Evolutionary conservation across 1,140 invertebrate genomes (phyloP), one percentile per base, ranked within the genome.

Genomic region (Leptinotarsa texana): DNA sequence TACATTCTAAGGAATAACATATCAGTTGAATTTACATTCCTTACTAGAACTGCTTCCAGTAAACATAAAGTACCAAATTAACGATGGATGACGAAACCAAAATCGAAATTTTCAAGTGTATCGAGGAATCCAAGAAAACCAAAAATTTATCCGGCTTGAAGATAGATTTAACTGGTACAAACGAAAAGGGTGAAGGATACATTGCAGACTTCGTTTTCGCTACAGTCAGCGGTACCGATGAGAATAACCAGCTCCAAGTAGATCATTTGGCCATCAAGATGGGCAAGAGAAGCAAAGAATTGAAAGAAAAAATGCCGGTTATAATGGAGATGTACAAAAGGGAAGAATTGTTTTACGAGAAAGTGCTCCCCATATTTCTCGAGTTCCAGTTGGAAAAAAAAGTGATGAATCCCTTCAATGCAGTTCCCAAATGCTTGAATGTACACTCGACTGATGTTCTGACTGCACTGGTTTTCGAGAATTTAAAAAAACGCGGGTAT

Each of bases 401-500:
- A 13, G 8, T 70, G 0, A 42, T 21, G 27, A 27, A 69, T 42
- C 2, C 11, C 13, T 84, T 87, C 24, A 70, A 77, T 68, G 80
- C 82, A 61, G 80, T 82, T 72, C 82, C 87, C 4, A 83, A 82
- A 47, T 88, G 85, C 72, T 85, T 85, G 13, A 82, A 80, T n/a
- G 81, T 78, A 1, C 77, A 81, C 18, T 78, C 48, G n/a, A 83
- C 86, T 65, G 82, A 84, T 48, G 79, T 80, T 4, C 78, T 86
- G 68, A 87, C 89, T 82, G 84, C 87, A 42, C 85, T 89, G 6
- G 80, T 90, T 48, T 78, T 90, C 66, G 86, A 89, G 81, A 89
- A 91, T 82, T 77, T 91, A 13, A 80, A 83, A 48, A 62, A 74
- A 3, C 24, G 73, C 4, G 85, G 85, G 1, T 90, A 84, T 75